These are phyloP conservation scores for Vombatus ursinus DNA, from an alignment of 2,113 vertebrate species.

Conservation along the genomic window DNA sequence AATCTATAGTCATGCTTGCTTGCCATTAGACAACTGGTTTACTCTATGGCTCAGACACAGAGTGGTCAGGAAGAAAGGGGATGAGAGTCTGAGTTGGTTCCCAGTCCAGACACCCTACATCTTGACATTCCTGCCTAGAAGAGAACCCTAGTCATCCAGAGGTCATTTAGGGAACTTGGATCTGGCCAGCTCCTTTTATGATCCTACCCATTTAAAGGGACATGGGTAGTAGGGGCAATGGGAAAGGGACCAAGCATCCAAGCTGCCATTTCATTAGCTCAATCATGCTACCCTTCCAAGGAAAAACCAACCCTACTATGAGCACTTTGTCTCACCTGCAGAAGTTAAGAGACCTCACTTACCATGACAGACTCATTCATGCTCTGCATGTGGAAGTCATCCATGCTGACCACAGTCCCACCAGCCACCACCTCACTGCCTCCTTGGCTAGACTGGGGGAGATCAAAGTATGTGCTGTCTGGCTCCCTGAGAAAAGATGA, in stretches of 20 bases:
- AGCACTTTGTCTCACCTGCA: fast-evolving
- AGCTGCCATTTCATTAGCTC: neutral
- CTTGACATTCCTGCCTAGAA: neutral
- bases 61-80: neutral
- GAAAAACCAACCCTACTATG: fast-evolving
- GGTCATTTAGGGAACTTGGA: neutral
- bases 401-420: slow-evolving; percentile 89
- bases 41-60: fast-evolving
- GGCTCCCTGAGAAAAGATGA: slow-evolving; percentile 88
- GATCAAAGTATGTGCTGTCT: slow-evolving; percentile 97
- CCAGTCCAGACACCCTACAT: too few species aligned
- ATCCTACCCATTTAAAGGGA: neutral
- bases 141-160: fast-evolving
- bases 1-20: neutral
- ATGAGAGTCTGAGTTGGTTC: neutral
- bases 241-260: neutral
- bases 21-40: neutral
- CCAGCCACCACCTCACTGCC: slow-evolving; percentile 80
- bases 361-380: slow-evolving; percentile 93
- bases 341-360: slow-evolving; percentile 62
- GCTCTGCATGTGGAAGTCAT: slow-evolving; percentile 93
- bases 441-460: slow-evolving; percentile 84
- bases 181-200: neutral
- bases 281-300: neutral
- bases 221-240: neutral